phyloP scores from a whole-genome alignment of 2,888 invertebrate genomes.

The Heliothis peltigera region DNA sequence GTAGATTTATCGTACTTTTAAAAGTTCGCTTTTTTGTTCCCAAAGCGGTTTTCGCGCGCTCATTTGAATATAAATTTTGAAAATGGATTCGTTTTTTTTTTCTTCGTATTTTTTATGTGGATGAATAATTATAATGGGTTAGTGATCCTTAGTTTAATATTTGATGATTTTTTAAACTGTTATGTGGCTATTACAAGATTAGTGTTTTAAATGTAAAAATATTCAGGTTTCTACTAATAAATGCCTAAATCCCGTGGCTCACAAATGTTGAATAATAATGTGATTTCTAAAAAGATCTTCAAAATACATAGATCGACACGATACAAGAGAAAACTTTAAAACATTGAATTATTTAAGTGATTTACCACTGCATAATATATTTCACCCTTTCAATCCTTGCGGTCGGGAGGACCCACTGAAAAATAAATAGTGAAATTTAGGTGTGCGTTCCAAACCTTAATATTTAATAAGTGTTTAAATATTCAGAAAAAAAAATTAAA shows the following conservation, averaged over 20 bases:
- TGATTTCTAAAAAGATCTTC: background rate
- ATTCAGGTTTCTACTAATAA: too few species aligned
- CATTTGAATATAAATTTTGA: constrained; percentile 17
- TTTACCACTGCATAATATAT: constrained; percentile 44
- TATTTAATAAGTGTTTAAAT: background rate
- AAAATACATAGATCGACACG: background rate
- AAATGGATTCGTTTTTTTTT: constrained; percentile 1
- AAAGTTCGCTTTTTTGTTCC: constrained; percentile 32
- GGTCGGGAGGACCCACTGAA: constrained; percentile 43
- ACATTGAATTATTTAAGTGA: constrained; percentile 50
- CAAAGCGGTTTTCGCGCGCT: constrained; percentile 2
- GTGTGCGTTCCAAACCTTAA: constrained; percentile 7
- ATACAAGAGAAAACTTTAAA: constrained; percentile 15
- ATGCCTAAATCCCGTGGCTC: too few species aligned
- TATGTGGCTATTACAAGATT: too few species aligned
- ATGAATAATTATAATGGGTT: background rate
- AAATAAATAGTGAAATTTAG: constrained; percentile 33
- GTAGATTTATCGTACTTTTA: constrained; percentile 48
- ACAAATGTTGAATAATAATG: background rate
- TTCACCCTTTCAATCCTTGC: constrained; percentile 50
- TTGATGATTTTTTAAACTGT: background rate
- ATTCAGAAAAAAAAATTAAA: background rate
- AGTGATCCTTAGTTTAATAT: background rate
- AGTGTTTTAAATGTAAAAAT: too few species aligned
- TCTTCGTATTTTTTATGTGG: background rate